Evolutionary conservation across 1,140 invertebrate species (phyloP).

Genomic region (Aphis gossypii): DNA sequence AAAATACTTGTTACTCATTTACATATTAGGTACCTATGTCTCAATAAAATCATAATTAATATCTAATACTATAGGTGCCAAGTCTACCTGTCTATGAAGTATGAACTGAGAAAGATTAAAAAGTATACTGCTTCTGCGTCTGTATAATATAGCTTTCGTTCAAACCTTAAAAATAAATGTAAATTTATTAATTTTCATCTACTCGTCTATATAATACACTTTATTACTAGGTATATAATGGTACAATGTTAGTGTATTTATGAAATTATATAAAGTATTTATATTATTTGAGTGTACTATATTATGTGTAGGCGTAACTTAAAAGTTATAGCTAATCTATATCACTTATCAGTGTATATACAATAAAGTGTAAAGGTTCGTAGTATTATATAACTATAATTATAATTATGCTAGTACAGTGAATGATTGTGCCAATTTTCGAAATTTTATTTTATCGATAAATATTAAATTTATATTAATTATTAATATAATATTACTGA

Average conservation of each 20-base stretch:
- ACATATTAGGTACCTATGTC: neutral
- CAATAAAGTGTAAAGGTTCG: no score
- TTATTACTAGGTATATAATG: neutral
- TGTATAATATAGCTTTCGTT: neutral
- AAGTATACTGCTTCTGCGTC: neutral
- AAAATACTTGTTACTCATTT: neutral
- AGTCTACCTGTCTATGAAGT: fast-evolving
- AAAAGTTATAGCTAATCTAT: no score
- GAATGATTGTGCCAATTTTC: no score
- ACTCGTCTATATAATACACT: neutral
- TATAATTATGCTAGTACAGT: no score
- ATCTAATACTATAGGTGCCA: neutral
- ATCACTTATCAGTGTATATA: no score
- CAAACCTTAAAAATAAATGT: no score
- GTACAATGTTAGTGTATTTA: neutral
- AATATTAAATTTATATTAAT: no score
- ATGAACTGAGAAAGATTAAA: neutral
- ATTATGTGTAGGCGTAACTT: no score
- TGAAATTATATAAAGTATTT: neutral
- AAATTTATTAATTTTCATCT: neutral
- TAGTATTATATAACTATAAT: no score
- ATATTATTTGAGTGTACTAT: no score
- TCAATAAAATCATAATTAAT: neutral
- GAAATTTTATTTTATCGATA: no score
- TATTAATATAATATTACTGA: no score